Evolutionary conservation across 2,888 invertebrate genomes (phyloP).

Genomic region (Apodemia mormo): DNA sequence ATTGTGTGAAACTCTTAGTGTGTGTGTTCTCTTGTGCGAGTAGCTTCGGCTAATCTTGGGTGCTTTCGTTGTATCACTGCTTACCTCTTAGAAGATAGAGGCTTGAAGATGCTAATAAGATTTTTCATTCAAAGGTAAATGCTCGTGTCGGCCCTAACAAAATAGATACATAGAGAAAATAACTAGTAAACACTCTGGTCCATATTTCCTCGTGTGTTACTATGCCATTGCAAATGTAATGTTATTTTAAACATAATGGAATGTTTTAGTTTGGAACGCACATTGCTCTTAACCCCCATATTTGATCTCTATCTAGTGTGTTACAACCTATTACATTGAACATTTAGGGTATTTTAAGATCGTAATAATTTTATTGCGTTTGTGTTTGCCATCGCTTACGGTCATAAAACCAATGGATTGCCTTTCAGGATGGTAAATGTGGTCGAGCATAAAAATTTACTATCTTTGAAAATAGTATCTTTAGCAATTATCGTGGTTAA

Average conservation of each 20-base stretch:
- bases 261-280: conserved; percentile 10
- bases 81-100: too few species aligned
- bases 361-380: conserved; percentile 28
- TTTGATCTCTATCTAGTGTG: conserved; percentile 12
- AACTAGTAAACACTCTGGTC: not conserved
- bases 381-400: conserved; percentile 27
- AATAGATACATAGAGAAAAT: not conserved
- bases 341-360: conserved; percentile 12
- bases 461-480: not conserved
- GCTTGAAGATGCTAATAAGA: too few species aligned
- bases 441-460: conserved; percentile 14
- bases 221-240: conserved; percentile 6
- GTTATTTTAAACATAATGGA: not conserved
- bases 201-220: not conserved
- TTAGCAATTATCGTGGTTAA: not conserved
- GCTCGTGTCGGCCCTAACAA: too few species aligned
- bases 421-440: conserved; percentile 28
- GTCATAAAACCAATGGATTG: conserved; percentile 34
- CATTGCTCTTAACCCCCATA: conserved; percentile 7
- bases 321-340: conserved; percentile 3
- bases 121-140: too few species aligned
- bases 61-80: too few species aligned
- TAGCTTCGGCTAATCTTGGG: too few species aligned
- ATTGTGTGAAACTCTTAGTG: too few species aligned
- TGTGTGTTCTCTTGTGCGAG: too few species aligned